Conservation (phyloP, 2,888 invertebrate genomes). For the Crematogaster levior region DNA sequence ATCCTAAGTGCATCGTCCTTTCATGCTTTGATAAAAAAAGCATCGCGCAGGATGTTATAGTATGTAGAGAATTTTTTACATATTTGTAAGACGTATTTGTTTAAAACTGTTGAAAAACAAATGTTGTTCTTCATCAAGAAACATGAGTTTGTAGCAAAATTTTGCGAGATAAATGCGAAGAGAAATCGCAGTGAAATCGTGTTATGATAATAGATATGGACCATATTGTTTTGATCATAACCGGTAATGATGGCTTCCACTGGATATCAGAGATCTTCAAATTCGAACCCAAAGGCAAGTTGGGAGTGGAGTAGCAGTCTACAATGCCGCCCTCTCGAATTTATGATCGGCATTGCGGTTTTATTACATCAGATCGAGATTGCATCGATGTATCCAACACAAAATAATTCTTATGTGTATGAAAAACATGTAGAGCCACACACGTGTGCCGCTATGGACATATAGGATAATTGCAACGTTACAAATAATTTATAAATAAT, state of each 20-base stretch:
- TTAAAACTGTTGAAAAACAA: slow-evolving; percentile 8
- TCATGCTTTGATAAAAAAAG: not conserved
- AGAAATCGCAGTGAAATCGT: not conserved
- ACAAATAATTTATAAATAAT: not conserved
- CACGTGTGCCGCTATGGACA: not conserved
- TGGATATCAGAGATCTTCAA: slow-evolving; percentile 39
- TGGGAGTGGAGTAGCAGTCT: slow-evolving; percentile 21
- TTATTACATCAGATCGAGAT: slow-evolving; percentile 35
- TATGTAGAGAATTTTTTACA: not conserved
- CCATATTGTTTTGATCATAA: slow-evolving; percentile 28
- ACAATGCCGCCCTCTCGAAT: slow-evolving; percentile 22
- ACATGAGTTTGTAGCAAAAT: not conserved
- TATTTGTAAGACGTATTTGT: not conserved
- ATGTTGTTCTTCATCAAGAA: not conserved
- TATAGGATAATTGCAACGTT: not conserved
- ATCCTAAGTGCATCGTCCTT: not conserved
- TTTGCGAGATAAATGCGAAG: not conserved
- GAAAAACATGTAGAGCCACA: not conserved
- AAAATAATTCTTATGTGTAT: not conserved
- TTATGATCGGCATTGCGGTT: slow-evolving; percentile 26
- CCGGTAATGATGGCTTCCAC: slow-evolving; percentile 36
- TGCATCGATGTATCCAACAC: not conserved
- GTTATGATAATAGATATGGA: not conserved
- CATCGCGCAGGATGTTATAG: not conserved
- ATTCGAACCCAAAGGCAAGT: slow-evolving; percentile 36